Base-by-base conservation (phyloP, 2,888 invertebrate genomes). In the Salpingus planirostris region DNA sequence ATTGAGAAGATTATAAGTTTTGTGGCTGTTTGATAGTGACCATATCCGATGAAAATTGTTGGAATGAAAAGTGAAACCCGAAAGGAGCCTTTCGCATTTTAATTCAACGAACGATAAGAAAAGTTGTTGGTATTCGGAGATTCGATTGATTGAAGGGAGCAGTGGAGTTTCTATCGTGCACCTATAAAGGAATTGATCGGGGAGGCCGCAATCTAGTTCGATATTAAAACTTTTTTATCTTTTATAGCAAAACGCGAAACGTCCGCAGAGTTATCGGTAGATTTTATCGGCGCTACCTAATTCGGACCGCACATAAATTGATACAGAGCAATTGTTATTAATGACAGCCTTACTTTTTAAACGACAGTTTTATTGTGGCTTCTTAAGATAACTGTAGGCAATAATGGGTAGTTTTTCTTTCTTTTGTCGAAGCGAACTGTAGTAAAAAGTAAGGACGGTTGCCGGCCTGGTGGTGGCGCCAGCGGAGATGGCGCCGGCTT, bases 371-470 rank as follows among this genome's bases (percentile, higher is more conserved):
- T 63, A 64, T 63, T 59, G 62, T 57, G 59, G 57, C 61, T 60
- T 59, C 62, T 62, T 63, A 63, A 63, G 64, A 64, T 64, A 64
- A 64, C 64, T 60, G 62, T 64, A 62, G 62, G 62, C 62, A 63
- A 63, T 63, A 64, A 63, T 64, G 62, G 63, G 59, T 58, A 59
- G 63, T 61, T 63, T 62, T 60, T 60, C 62, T 59, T 60, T 56
- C 60, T 55, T 58, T 59, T 56, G 58, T 57, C 54, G 55, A 52
- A 47, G 51, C 47, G 46, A 55, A 55, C 50, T 49, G 58, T 52
- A 54, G 59, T 60, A 62, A 62, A 62, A 62, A 62, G 60, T 60
- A 57, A 60, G 60, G 58, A 60, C 57, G 59, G 54, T 57, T 59
- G 54, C 54, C 49, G 55, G 47, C 52, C 53, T 50, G 52, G 46